Evolutionary conservation across 2,113 vertebrate species (phyloP).

Genomic region (Ceyx cyanopectus): DNA sequence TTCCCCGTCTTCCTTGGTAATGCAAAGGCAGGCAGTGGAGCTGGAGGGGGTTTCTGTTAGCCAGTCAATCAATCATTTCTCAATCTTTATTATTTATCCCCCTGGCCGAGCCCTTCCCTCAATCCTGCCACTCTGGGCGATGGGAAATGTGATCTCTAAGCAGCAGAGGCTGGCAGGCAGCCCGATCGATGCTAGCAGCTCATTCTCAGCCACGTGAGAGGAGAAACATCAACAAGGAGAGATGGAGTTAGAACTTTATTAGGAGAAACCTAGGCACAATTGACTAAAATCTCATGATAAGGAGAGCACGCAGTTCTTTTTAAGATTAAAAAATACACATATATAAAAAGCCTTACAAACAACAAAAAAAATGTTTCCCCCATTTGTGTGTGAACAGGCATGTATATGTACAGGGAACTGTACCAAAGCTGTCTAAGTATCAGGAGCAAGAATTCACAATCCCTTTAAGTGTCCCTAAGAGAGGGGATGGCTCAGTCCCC

Average conservation of each 20-base stretch:
- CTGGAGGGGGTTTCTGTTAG: neutral
- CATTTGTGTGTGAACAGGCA: neutral
- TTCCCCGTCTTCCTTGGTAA: neutral
- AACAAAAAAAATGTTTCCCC: neutral
- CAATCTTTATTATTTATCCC: constrained; percentile 36
- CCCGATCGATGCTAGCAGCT: neutral
- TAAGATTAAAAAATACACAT: constrained; percentile 49
- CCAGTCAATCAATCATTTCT: constrained; percentile 48
- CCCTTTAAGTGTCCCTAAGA: neutral
- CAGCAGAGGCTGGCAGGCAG: constrained; percentile 24
- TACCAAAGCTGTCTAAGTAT: constrained; percentile 15
- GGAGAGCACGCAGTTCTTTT: constrained; percentile 30
- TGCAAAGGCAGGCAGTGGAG: neutral
- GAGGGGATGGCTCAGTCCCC: constrained; percentile 25
- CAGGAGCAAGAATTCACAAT: neutral
- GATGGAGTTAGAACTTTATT: constrained; percentile 67
- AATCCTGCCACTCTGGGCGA: neutral
- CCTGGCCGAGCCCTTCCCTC: neutral
- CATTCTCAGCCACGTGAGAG: neutral
- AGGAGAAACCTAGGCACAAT: constrained; percentile 16
- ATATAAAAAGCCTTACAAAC: constrained; percentile 48
- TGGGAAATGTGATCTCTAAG: constrained; percentile 25
- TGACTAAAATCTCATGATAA: constrained; percentile 32
- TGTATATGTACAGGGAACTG: neutral
- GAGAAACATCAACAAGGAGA: constrained; percentile 12